These are phyloP conservation scores for Andrena cerasifolii DNA, from an alignment of 1,140 invertebrate species.

Conservation along the genomic window DNA sequence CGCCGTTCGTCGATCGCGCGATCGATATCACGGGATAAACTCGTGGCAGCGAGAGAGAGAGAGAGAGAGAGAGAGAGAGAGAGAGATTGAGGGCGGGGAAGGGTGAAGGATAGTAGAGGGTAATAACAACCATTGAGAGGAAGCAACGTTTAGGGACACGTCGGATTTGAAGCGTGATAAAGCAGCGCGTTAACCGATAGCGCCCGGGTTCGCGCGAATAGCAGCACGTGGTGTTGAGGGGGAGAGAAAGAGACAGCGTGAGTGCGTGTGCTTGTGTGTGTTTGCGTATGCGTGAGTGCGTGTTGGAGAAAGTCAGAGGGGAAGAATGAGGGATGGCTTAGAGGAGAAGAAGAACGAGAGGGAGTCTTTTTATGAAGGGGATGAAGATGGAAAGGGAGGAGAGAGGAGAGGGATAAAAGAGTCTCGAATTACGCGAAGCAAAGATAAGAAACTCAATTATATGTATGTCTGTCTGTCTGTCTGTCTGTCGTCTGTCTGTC, in stretches of 20 bases:
- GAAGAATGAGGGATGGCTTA: slow-evolving; percentile 14
- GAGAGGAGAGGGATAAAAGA: slow-evolving; percentile 31
- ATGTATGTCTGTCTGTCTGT: slow-evolving; percentile 75
- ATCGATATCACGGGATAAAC: neutral
- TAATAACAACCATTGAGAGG: neutral
- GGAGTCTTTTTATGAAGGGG: neutral
- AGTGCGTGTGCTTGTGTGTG: neutral
- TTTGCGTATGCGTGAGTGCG: slow-evolving; percentile 14
- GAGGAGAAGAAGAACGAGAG: slow-evolving; percentile 3
- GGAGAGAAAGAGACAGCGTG: neutral
- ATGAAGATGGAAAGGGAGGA: neutral
- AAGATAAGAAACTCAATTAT: slow-evolving; percentile 68
- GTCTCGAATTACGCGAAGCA: slow-evolving; percentile 44
- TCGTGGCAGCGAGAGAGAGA: neutral
- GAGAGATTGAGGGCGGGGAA: neutral
- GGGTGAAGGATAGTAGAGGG: neutral
- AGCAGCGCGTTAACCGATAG: slow-evolving; percentile 6
- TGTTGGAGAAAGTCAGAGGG: no score
- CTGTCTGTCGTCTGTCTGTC: slow-evolving; percentile 73
- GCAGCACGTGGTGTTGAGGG: slow-evolving; percentile 3
- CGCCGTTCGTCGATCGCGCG: neutral
- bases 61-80: neutral
- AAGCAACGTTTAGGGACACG: neutral
- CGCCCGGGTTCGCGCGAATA: slow-evolving; percentile 9
- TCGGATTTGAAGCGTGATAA: slow-evolving; percentile 24